Evolutionary conservation across 2,888 invertebrate species (phyloP).

Genomic region (Stictocephala bisonia): DNA sequence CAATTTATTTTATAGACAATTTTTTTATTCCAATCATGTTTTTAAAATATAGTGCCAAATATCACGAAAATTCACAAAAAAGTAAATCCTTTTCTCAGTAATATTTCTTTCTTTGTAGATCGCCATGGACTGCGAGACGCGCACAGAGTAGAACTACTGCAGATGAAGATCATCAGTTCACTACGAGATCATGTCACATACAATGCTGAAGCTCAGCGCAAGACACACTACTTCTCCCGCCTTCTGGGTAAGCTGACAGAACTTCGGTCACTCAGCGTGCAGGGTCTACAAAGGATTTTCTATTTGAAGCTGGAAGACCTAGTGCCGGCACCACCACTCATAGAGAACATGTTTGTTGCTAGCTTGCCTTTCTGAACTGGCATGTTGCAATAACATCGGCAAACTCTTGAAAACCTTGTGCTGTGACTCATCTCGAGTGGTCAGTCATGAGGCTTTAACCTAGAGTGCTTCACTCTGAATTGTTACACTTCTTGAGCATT

Average conservation of each 20-base stretch:
- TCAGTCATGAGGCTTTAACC: too few relatives aligned
- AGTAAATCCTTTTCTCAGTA: too few relatives aligned
- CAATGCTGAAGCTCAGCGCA: conserved; percentile 87
- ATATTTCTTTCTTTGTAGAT: conserved; percentile 72
- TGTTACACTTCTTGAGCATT: too few relatives aligned
- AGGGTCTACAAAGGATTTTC: conserved; percentile 94
- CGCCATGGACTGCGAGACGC: conserved; percentile 93
- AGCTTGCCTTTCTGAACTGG: conserved; percentile 87
- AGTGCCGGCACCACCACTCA: conserved; percentile 90
- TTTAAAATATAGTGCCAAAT: too few relatives aligned
- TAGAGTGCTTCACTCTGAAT: too few relatives aligned
- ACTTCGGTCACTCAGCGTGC: conserved; percentile 90
- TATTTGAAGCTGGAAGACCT: conserved; percentile 93
- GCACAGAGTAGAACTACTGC: conserved; percentile 91
- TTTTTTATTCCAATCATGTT: too few relatives aligned
- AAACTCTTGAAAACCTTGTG: too few relatives aligned
- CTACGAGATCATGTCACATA: conserved; percentile 96
- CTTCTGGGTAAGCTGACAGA: conserved; percentile 93
- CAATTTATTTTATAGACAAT: too few relatives aligned
- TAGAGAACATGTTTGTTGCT: conserved; percentile 95
- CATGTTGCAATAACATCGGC: too few relatives aligned
- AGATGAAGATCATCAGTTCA: conserved; percentile 96
- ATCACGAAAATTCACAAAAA: too few relatives aligned
- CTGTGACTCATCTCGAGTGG: too few relatives aligned
- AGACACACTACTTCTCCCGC: conserved; percentile 93